phyloP scores from a whole-genome alignment of 2,888 invertebrate genomes.

The Galerucella pusilla region DNA sequence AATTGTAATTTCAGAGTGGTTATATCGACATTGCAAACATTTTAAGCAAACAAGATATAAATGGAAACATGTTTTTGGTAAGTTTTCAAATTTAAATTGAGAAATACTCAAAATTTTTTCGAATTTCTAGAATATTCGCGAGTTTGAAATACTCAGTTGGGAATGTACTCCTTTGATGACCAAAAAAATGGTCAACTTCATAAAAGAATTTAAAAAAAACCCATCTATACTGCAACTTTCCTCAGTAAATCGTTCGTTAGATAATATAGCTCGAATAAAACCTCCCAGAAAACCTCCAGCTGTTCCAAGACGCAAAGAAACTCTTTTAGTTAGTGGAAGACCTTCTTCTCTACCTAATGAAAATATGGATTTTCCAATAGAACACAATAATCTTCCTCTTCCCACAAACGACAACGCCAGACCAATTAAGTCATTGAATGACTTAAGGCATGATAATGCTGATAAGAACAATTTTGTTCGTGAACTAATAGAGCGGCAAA shows the following conservation, averaged over 20 bases:
- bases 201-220: neutral
- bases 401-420: neutral
- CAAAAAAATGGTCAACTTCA: neutral
- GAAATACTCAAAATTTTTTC: neutral
- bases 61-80: slow-evolving; percentile 48
- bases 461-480: neutral
- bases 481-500: neutral
- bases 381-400: neutral
- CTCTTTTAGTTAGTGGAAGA: neutral
- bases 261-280: neutral
- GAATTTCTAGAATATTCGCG: neutral
- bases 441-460: neutral
- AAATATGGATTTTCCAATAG: neutral
- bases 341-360: neutral
- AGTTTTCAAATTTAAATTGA: slow-evolving; percentile 20
- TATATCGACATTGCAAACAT: slow-evolving; percentile 42
- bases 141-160: neutral
- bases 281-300: neutral
- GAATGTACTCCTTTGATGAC: neutral
- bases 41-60: slow-evolving; percentile 38
- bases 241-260: neutral
- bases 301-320: neutral
- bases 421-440: neutral
- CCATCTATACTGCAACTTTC: neutral
- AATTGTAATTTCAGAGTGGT: slow-evolving; percentile 43